Conservation (phyloP, 2,797 vertebrate species). For the Hephaestus fuliginosus region DNA sequence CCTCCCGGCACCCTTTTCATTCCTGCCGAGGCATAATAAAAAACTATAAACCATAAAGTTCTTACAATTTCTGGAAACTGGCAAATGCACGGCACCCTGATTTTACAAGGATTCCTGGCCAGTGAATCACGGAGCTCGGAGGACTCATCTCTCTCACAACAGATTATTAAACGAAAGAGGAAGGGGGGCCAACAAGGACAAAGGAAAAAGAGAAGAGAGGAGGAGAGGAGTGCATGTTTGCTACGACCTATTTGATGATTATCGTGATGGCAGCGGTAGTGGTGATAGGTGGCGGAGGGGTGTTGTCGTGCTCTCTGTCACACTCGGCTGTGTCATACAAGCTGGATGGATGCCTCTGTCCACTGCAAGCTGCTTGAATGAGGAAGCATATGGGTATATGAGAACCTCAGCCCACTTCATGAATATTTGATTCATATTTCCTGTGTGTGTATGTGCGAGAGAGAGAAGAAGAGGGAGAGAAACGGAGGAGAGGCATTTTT, state of each 20-base stretch:
- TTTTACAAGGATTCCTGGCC: constrained; percentile 86
- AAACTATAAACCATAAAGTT: constrained; percentile 86
- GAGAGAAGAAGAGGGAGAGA: constrained; percentile 31
- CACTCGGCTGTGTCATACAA: constrained; percentile 70
- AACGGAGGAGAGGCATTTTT: constrained; percentile 43
- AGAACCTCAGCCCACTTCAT: constrained; percentile 86
- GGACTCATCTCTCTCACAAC: constrained; percentile 81
- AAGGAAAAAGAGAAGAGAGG: constrained; percentile 19
- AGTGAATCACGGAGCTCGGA: constrained; percentile 79
- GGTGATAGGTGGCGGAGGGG: constrained; percentile 64
- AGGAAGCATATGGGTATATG: constrained; percentile 87
- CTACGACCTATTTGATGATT: constrained; percentile 67
- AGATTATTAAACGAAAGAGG: constrained; percentile 81
- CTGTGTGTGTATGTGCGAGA: constrained; percentile 69
- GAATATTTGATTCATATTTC: constrained; percentile 89
- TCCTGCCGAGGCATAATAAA: constrained; percentile 73
- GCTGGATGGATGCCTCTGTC: constrained; percentile 78
- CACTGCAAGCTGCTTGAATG: constrained; percentile 84
- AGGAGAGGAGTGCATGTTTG: constrained; percentile 32
- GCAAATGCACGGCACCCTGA: constrained; percentile 74
- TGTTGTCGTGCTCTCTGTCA: constrained; percentile 75
- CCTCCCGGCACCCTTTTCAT: constrained; percentile 65
- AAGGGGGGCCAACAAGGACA: constrained; percentile 71
- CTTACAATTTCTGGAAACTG: constrained; percentile 86
- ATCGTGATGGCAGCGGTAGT: constrained; percentile 38